phyloP scores from a whole-genome alignment of 2,113 vertebrate genomes.

The Vireo altiloquus region DNA sequence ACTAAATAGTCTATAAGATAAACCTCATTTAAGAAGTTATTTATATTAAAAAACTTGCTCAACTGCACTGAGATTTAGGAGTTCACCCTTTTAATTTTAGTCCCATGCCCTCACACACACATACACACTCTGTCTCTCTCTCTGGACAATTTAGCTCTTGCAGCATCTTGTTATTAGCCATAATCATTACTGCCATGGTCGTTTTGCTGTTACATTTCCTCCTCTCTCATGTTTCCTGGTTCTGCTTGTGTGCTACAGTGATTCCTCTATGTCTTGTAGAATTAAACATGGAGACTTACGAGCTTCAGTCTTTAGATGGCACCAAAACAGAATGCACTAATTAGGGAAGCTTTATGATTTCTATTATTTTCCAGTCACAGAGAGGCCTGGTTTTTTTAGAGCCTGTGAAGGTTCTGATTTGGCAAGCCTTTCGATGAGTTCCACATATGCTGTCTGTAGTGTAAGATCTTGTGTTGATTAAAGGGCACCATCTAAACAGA shows the following conservation, averaged over 20 bases:
- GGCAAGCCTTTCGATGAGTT: not conserved
- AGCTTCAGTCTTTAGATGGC: constrained; percentile 61
- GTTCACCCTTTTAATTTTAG: not conserved
- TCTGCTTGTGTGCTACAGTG: not conserved
- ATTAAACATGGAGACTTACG: not conserved
- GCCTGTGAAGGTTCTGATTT: not conserved
- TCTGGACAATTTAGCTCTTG: not conserved
- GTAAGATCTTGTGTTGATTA: not conserved
- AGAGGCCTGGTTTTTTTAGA: not conserved
- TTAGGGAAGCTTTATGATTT: constrained; percentile 3
- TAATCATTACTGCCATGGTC: not conserved
- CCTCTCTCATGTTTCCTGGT: not conserved
- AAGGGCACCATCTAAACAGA: not conserved
- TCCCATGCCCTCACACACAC: no score
- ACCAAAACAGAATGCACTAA: constrained; percentile 55
- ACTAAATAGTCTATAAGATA: not conserved
- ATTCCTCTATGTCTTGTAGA: not conserved
- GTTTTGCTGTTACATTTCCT: not conserved
- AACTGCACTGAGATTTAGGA: not conserved
- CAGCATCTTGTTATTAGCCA: not conserved
- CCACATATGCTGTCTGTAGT: not conserved
- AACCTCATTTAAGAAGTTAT: not conserved
- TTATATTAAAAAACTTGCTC: not conserved
- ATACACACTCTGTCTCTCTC: no score
- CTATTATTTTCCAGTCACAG: not conserved